These are phyloP conservation scores for Hippocampus kuda DNA, from an alignment of 2,797 vertebrate genomes.

Conservation along the genomic window DNA sequence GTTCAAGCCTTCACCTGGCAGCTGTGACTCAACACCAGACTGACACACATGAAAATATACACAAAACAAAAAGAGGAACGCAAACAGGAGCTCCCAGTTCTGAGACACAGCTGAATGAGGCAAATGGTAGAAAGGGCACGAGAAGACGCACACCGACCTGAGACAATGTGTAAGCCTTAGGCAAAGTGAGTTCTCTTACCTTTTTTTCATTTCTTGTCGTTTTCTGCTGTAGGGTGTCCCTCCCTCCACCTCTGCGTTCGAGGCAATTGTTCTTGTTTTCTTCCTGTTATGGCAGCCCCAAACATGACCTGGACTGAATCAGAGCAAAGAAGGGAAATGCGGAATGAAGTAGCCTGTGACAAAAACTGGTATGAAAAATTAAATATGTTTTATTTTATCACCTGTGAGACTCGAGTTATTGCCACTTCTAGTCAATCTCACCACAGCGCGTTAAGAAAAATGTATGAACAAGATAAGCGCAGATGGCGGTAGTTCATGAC, in stretches of 20 bases:
- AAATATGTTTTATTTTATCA: conserved; percentile 11
- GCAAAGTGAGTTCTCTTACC: conserved; percentile 38
- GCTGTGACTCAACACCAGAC: conserved; percentile 21
- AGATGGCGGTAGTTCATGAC: neutral
- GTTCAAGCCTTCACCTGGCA: conserved; percentile 29
- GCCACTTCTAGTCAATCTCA: conserved; percentile 12
- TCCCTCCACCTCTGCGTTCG: conserved; percentile 16
- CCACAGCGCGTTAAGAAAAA: conserved; percentile 1
- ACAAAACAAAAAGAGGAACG: conserved; percentile 24
- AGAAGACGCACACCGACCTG: conserved; percentile 16
- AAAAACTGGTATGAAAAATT: conserved; percentile 3
- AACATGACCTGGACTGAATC: conserved; percentile 30
- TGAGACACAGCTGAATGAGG: conserved; percentile 30
- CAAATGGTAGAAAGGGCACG: conserved; percentile 30
- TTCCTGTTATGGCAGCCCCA: conserved; percentile 23
- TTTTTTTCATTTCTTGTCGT: conserved; percentile 25
- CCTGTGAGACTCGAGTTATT: conserved; percentile 7
- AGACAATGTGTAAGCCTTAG: conserved; percentile 15
- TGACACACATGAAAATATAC: conserved; percentile 14
- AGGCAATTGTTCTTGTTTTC: conserved; percentile 5
- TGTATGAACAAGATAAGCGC: conserved; percentile 7
- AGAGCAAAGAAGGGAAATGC: conserved; percentile 17
- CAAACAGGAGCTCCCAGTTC: conserved; percentile 30
- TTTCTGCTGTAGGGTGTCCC: conserved; percentile 14
- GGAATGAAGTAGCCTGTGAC: conserved; percentile 12